Base-by-base conservation (phyloP, 2,797 vertebrate species). In the Chrysocyon brachyurus region DNA sequence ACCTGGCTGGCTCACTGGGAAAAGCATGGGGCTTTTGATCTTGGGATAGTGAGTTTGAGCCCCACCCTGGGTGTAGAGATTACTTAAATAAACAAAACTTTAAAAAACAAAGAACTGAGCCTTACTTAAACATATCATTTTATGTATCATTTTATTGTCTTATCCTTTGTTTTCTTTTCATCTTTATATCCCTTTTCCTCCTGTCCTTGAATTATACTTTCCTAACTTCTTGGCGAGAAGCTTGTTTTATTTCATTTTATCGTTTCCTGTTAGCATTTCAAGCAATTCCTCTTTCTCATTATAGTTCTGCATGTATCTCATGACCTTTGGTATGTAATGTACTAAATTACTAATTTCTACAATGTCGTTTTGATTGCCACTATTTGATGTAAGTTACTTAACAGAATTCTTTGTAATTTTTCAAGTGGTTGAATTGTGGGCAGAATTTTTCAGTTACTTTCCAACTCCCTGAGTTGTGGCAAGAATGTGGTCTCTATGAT, bases 231-330 rank as follows among this genome's bases (percentile, higher is more conserved):
- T 89, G 16, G 4, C 5, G 17, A n/a, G 82, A 90, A 33, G 16
- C 6, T 94, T 28, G 70, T 66, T 77, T 96, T 68, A 31, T 40
- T 81, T 79, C 63, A 89, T 85, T 87, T 93, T 46, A 64, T 81
- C 63, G 15, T 75, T 91, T 96, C 33, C 16, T 91, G 8, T 21
- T 64, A 70, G 21, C 7, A 87, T 52, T 36, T 52, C 73, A 61
- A 64, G 12, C 9, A 36, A 84, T 1, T 40, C 22, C 16, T 81
- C 90, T 79, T 79, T 31, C 56, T 57, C 52, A 36, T 12, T 40
- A 40, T 12, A 85, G 33, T 21, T 61, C n/a, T 28, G 24, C 22
- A 33, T 1, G 1, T 40, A 63, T 16, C 24, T 59, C 36, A 6
- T n/a, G n/a, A 59, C 0, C 52, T 31, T 64, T 54, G 28, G 9